Conservation (phyloP, 2,888 invertebrate genomes). For the Rotaria magnacalcarata region DNA sequence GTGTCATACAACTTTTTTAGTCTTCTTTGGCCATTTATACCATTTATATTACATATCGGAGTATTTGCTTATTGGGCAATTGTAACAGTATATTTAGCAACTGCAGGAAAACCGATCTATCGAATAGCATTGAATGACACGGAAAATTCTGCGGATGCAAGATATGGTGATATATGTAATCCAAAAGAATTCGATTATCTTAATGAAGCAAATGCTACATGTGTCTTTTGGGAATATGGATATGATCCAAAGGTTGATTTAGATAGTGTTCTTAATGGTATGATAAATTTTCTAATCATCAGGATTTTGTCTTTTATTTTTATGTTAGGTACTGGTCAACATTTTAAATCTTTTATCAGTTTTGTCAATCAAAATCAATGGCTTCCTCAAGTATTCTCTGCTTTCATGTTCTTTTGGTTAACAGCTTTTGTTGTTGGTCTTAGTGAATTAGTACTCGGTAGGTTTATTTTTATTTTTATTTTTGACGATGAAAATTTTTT, state of each 20-base stretch:
- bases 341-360: conserved; percentile 40
- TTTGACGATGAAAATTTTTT: conserved; percentile 60
- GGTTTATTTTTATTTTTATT: conserved; percentile 51
- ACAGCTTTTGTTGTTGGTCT: conserved; percentile 79
- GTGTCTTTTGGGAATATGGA: conserved; percentile 45
- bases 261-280: conserved; percentile 6
- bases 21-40: conserved; percentile 81
- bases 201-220: background rate
- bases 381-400: conserved; percentile 54
- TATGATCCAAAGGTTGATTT: conserved; percentile 35
- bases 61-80: conserved; percentile 70
- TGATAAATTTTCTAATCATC: background rate
- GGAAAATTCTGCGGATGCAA: background rate
- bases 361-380: conserved; percentile 42
- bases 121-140: conserved; percentile 17
- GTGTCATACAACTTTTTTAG: conserved; percentile 77
- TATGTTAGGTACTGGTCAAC: background rate
- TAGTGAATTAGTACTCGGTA: conserved; percentile 76
- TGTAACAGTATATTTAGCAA: conserved; percentile 37
- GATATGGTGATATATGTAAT: conserved; percentile 24
- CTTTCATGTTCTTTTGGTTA: conserved; percentile 71
- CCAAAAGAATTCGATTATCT: conserved; percentile 22
- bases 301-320: too few species aligned
- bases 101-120: conserved; percentile 40
- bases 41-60: conserved; percentile 75